Evolutionary conservation across 2,888 invertebrate genomes (phyloP).

Genomic region (Copidosoma aretas): DNA sequence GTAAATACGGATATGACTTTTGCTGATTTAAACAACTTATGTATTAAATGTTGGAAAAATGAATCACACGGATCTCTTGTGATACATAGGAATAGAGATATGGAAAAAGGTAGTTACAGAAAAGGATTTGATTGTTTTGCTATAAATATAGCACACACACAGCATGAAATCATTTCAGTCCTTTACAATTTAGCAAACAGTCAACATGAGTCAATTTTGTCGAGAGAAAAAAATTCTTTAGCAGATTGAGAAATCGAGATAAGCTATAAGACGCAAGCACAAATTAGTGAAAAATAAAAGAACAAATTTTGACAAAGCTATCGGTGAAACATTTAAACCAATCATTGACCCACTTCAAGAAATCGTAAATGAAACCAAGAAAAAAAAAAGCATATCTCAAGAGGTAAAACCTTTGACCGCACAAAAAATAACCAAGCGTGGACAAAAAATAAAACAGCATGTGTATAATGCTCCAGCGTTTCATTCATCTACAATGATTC

Average conservation of each 20-base stretch:
- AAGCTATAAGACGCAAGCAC: too few relatives aligned
- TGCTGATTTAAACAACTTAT: slow-evolving; percentile 49
- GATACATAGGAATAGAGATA: slow-evolving; percentile 37
- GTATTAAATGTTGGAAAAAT: slow-evolving; percentile 51
- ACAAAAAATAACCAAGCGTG: neutral
- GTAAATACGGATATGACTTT: slow-evolving; percentile 41
- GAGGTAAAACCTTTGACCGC: neutral
- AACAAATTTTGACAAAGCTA: too few relatives aligned
- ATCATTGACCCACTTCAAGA: neutral
- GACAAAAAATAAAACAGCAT: neutral
- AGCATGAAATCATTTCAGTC: neutral
- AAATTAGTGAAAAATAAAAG: too few relatives aligned
- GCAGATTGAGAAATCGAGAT: neutral
- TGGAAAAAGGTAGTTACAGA: slow-evolving; percentile 15
- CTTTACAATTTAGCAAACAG: too few relatives aligned
- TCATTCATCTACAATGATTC: neutral
- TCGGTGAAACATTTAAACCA: too few relatives aligned
- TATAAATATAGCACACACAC: neutral
- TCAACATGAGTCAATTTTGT: neutral
- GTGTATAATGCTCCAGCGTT: neutral
- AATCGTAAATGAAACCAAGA: neutral
- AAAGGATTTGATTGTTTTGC: slow-evolving; percentile 46
- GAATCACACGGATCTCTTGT: slow-evolving; percentile 48
- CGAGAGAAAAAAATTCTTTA: neutral
- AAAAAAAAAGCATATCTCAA: neutral